Conservation (phyloP, 2,113 vertebrate genomes). For the Rousettus leschenaultii region DNA sequence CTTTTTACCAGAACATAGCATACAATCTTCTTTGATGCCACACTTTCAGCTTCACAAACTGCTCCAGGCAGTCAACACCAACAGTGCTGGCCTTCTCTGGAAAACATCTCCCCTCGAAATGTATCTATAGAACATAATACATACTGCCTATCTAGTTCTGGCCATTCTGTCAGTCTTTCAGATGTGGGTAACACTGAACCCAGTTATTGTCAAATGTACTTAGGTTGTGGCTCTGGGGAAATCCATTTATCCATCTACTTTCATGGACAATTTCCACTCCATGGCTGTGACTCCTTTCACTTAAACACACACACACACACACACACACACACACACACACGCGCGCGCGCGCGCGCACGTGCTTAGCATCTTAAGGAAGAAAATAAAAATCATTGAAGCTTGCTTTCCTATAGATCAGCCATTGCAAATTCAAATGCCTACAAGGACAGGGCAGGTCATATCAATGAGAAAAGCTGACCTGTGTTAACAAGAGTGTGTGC, state of each 20-base stretch:
- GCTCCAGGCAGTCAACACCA: not conserved
- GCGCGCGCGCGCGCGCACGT: too few species aligned
- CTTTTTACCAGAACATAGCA: not conserved
- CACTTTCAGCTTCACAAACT: not conserved
- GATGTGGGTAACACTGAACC: not conserved
- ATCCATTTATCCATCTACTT: not conserved
- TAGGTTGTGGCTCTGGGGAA: not conserved
- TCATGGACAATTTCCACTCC: not conserved
- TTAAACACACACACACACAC: not conserved
- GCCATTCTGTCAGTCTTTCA: not conserved
- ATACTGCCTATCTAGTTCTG: not conserved
- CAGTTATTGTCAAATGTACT: not conserved
- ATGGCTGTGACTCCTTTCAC: conserved; percentile 2
- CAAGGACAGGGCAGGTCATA: not conserved
- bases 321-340: too few species aligned
- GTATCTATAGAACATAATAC: not conserved
- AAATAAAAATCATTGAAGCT: not conserved
- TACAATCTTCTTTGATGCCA: not conserved
- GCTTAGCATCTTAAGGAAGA: not conserved
- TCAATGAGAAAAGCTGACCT: too few species aligned
- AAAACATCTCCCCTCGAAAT: not conserved
- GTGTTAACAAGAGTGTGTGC: fast-evolving
- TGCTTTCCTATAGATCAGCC: not conserved
- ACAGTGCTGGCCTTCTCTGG: not conserved
- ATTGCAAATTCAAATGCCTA: not conserved